phyloP scores from a whole-genome alignment of 2,888 invertebrate genomes.

The Pyrgus malvae region DNA sequence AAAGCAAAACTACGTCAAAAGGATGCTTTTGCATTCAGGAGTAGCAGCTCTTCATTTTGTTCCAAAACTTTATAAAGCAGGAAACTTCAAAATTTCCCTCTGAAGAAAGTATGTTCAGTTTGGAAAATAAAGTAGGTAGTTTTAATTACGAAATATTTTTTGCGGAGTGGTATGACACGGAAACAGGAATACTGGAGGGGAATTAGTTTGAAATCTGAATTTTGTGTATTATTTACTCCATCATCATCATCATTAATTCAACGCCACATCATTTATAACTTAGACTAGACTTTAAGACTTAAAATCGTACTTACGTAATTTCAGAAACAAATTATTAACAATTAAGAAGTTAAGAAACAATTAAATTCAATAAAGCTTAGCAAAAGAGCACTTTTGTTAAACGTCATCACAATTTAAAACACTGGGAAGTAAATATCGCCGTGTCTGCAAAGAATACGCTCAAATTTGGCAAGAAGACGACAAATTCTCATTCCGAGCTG shows the following conservation, averaged over 20 bases:
- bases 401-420: conserved; percentile 46
- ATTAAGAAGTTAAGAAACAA: no score
- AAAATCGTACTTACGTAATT: no score
- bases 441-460: conserved; percentile 58
- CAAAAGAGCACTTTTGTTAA: not conserved
- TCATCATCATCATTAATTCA: no score
- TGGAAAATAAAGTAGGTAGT: no score
- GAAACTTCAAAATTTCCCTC: not conserved
- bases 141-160: not conserved
- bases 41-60: not conserved
- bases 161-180: no score
- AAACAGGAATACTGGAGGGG: no score
- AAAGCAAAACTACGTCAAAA: conserved; percentile 5
- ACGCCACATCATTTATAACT: no score
- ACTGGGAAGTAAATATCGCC: conserved; percentile 45
- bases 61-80: not conserved
- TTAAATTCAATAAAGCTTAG: not conserved
- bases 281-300: no score
- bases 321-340: no score
- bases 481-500: conserved; percentile 67
- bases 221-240: no score
- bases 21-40: not conserved
- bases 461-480: conserved; percentile 67
- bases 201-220: no score
- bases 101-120: not conserved